phyloP scores from a whole-genome alignment of 2,113 vertebrate species.

The Porphyrio hochstetteri region DNA sequence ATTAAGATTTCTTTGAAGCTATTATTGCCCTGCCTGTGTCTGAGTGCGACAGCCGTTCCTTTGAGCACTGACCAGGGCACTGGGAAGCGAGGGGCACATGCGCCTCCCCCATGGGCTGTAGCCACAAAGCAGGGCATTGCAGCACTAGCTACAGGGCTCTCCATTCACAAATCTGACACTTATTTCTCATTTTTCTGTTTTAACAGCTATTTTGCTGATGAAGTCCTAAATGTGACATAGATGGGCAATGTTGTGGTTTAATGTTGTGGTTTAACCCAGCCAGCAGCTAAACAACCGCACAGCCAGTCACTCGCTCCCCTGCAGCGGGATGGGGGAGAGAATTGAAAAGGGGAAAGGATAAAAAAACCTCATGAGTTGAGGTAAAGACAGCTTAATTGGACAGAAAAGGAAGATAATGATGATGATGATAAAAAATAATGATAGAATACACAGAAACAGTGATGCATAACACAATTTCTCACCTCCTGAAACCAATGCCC shows the following conservation, averaged over 20 bases:
- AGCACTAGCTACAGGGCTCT: neutral
- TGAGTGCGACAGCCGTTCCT: neutral
- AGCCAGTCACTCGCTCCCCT: too few species aligned
- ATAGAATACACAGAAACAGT: too few species aligned
- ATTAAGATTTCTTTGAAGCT: conserved; percentile 18
- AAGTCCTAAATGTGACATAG: neutral
- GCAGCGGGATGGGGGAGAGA: too few species aligned
- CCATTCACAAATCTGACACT: neutral
- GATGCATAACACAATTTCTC: too few species aligned
- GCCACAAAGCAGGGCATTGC: neutral
- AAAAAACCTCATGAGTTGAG: too few species aligned
- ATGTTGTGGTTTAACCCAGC: too few species aligned
- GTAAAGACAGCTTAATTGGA: too few species aligned
- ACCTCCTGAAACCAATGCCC: too few species aligned
- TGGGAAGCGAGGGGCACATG: neutral
- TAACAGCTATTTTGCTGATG: neutral
- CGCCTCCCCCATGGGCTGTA: neutral
- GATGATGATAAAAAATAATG: too few species aligned
- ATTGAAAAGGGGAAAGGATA: too few species aligned
- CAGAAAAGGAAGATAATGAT: too few species aligned
- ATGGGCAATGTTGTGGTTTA: neutral
- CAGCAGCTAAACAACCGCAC: too few species aligned
- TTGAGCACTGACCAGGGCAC: neutral
- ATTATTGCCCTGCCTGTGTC: neutral
- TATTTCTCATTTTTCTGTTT: neutral